Base-by-base conservation (phyloP, 2,888 invertebrate genomes). In the Lepas anatifera region DNA sequence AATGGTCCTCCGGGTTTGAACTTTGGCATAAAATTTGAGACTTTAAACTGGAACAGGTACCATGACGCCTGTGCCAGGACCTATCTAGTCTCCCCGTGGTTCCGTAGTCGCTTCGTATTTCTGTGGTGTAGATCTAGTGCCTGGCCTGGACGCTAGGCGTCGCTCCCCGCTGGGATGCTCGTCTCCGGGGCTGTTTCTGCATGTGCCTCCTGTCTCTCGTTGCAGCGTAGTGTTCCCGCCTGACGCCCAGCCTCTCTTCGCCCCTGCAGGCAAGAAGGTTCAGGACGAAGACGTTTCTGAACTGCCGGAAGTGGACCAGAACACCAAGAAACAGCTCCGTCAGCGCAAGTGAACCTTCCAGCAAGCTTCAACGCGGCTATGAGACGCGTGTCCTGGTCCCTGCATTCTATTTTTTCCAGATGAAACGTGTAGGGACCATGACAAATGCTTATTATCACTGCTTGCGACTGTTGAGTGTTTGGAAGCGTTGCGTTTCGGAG, bases 281-380 rank as follows among this genome's bases (percentile, higher is more conserved):
- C 82, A 77, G 16, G 83, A 84, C 46, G 90, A 90, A 74, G 92
- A 92, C 75, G 77, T 81, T 13, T 93, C 92, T 69, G 93, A 95
- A 78, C 83, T 95, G 74, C 93, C 95, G 0, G 95, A 96, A 82
- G 95, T 92, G 70, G 94, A 95, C 81, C 94, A 94, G 81, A 91
- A 90, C 78, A 90, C 89, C 35, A 58, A 58, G 58, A 58, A 58
- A 41, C 75, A 76, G 58, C 70, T 77, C 37, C 72, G 75, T 39
- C 71, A 71, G 69, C 25, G 71, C 18, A 70, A 70, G 68, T 70
- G n/a, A n/a, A n/a, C n/a, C n/a, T n/a, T n/a, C n/a, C n/a, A n/a
- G n/a, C n/a, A n/a, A 58, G 46, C 16, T 3, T 18, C 35, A 29
- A 29, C 16, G 41, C n/a, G 18, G 41, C 41, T 10, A 41, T 41